These are phyloP conservation scores for Oryzaephilus surinamensis DNA, from an alignment of 1,140 invertebrate genomes.

Conservation along the genomic window DNA sequence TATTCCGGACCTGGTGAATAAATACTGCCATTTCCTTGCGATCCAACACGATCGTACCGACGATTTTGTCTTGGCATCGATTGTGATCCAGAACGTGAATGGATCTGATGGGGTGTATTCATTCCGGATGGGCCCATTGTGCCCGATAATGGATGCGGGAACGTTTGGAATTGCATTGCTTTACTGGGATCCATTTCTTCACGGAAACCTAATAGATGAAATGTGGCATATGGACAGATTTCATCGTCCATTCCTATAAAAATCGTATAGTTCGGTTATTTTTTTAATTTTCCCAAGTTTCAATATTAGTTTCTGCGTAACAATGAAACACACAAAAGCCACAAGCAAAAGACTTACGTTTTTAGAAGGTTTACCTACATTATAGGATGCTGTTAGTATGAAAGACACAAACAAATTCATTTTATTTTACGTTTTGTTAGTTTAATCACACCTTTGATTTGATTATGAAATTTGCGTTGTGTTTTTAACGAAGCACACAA, in stretches of 20 bases:
- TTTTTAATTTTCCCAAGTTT: neutral
- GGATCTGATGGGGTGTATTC: conserved; percentile 51
- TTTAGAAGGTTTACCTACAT: too few species aligned
- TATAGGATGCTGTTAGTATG: too few species aligned
- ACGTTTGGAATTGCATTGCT: conserved; percentile 77
- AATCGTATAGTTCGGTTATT: neutral
- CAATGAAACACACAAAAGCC: conserved; percentile 1
- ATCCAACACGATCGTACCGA: conserved; percentile 33
- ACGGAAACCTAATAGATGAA: conserved; percentile 86
- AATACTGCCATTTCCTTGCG: conserved; percentile 52
- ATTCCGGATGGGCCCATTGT: conserved; percentile 63
- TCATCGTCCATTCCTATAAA: conserved; percentile 80
- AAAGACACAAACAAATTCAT: too few species aligned
- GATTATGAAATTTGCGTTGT: too few species aligned
- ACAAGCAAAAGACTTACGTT: neutral
- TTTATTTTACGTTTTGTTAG: too few species aligned
- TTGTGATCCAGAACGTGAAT: conserved; percentile 75
- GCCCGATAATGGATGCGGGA: conserved; percentile 74
- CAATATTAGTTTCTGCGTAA: neutral
- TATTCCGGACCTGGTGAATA: conserved; percentile 71
- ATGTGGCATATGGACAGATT: conserved; percentile 88
- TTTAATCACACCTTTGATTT: too few species aligned
- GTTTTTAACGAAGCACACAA: conserved; percentile 10
- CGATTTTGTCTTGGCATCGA: conserved; percentile 57
- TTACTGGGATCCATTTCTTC: conserved; percentile 90